phyloP scores from a whole-genome alignment of 2,888 invertebrate species.

The Orchesellides sinensis region DNA sequence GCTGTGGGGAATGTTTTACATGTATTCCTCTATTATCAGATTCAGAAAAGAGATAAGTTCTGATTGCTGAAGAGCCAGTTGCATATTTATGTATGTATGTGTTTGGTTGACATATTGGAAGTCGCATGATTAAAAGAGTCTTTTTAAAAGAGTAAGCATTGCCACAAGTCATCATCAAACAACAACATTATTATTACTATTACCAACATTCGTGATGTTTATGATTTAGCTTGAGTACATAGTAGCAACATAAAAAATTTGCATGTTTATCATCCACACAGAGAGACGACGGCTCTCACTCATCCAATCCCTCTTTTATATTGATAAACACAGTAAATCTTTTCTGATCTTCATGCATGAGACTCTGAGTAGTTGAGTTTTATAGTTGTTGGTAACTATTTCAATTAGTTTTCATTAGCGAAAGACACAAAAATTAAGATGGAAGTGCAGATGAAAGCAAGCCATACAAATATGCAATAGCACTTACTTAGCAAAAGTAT shows the following conservation, averaged over 20 bases:
- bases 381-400: constrained; percentile 62
- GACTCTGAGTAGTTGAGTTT: constrained; percentile 63
- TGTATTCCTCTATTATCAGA: too few relatives aligned
- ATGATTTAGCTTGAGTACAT: neutral
- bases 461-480: neutral
- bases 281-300: constrained; percentile 46
- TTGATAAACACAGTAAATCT: constrained; percentile 56
- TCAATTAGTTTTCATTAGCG: constrained; percentile 62
- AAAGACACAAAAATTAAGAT: constrained; percentile 55
- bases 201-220: constrained; percentile 11
- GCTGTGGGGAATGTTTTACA: too few relatives aligned
- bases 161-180: constrained; percentile 26
- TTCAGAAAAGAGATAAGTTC: too few relatives aligned
- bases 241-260: constrained; percentile 34
- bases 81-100: too few relatives aligned
- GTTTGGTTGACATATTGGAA: too few relatives aligned
- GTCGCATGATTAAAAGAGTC: too few relatives aligned
- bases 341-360: constrained; percentile 63
- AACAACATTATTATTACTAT: constrained; percentile 15
- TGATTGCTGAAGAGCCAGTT: too few relatives aligned
- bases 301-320: neutral
- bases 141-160: constrained; percentile 27
- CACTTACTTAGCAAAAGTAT: neutral
- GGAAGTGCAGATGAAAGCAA: constrained; percentile 26
- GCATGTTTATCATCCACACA: constrained; percentile 48